Base-by-base conservation (phyloP, 1,140 invertebrate species). In the Camponotus pennsylvanicus region DNA sequence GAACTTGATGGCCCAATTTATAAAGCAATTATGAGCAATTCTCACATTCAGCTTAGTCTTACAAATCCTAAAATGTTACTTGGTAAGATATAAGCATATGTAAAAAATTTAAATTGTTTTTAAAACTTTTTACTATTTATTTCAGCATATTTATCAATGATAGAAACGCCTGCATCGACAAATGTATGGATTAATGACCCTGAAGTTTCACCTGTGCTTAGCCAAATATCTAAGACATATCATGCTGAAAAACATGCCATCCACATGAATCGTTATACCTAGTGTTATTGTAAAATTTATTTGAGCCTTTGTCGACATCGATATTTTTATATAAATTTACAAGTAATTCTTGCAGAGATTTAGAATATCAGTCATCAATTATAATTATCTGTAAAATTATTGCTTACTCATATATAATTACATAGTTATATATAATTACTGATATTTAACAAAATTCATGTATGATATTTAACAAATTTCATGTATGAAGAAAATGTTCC, bases 171-270 rank as follows among this genome's bases (percentile, higher is more conserved):
- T 2, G 94, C 94, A 7, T 95, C 95, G 52, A 95, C 96, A 45
- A 96, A 95, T 78, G 93, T 96, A 63, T 97, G 97, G 96, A 94
- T 97, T 34, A 96, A 96, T 87, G 97, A 97, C 92, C 95, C 96
- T 0, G 96, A 97, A 80, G 96, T 96, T 21, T 96, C 96, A 27
- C 96, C 96, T 15, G 94, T 97, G 21, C 93, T 97, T 8, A 96
- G 95, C 88, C 96, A 97, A 91, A 96, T 97, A 42, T 96, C 96
- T 79, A 95, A 96, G 64, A 97, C 96, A 49, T 97, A 97, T 93
- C 96, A 97, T 91, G 94, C 96, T 3, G 97, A 97, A 88, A 97
- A 97, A 93, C 95, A 97, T 90, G 92, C 93, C 6, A 93, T 94
- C 82, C 92, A 93, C 45, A 92, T 94, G 76, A 94, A 93, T 91